Evolutionary conservation across 1,140 invertebrate species (phyloP).

Genomic region (Hydropsyche tenuis): DNA sequence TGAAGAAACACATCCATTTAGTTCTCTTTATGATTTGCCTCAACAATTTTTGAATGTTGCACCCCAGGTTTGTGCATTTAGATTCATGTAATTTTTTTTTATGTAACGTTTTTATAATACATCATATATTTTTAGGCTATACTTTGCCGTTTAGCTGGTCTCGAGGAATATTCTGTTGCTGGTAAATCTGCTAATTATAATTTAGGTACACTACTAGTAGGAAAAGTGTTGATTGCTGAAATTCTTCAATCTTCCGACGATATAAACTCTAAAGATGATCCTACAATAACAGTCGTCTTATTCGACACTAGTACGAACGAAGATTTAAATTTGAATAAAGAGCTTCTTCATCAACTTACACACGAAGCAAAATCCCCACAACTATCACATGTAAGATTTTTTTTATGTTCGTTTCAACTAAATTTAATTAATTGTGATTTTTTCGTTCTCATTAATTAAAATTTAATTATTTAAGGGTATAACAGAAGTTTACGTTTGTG

Average conservation of each 20-base stretch:
- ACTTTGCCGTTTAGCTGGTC: constrained; percentile 64
- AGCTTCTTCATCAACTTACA: constrained; percentile 54
- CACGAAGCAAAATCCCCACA: constrained; percentile 38
- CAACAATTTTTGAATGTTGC: constrained; percentile 65
- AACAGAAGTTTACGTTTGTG: constrained; percentile 36
- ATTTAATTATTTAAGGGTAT: constrained; percentile 37
- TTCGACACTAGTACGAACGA: constrained; percentile 63
- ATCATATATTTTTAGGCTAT: constrained; percentile 61
- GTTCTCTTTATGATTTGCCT: constrained; percentile 63
- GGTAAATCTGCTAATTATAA: background rate
- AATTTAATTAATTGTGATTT: background rate
- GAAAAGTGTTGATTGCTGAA: constrained; percentile 44
- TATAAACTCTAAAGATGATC: constrained; percentile 52
- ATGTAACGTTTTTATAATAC: constrained; percentile 6
- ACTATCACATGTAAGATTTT: constrained; percentile 41
- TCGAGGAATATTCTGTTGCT: constrained; percentile 60
- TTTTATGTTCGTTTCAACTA: constrained; percentile 32
- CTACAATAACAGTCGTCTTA: constrained; percentile 63
- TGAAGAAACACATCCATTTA: constrained; percentile 59
- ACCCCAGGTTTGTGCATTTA: constrained; percentile 61
- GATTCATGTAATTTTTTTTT: constrained; percentile 6
- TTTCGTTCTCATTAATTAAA: background rate
- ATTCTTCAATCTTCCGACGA: constrained; percentile 42
- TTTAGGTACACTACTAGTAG: constrained; percentile 33
- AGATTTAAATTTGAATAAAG: constrained; percentile 64